Base-by-base conservation (phyloP, 2,888 invertebrate species). In the Scaptomyza caliginosa region DNA sequence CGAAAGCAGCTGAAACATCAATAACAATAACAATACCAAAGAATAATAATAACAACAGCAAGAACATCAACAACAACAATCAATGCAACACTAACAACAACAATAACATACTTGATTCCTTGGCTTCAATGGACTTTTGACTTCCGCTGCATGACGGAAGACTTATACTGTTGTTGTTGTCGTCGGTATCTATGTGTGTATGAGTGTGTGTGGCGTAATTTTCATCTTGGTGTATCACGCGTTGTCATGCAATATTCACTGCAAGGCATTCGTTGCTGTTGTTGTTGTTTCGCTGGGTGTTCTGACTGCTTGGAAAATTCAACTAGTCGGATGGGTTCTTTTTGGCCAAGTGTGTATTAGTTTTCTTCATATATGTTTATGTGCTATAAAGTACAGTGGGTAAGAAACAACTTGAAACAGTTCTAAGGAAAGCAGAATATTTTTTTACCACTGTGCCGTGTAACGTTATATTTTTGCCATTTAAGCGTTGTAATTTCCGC, bases 401-500 rank as follows among this genome's bases (percentile, higher is more conserved):
- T 6, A 6, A 26, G 0, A 4, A 13, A 16, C 28, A 10, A 4
- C 3, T 2, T 6, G 5, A 23, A 23, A 23, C 23, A 1, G n/a
- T 5, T 23, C 23, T 23, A 4, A 7, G 17, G 0, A 4, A n/a
- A 11, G 17, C n/a, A n/a, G n/a, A n/a, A n/a, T n/a, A n/a, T n/a
- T 5, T 7, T 36, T 24, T 16, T 8, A 4, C 28, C 69, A 73
- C 36, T 57, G 46, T 71, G 34, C 32, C 45, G 34, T 42, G 65
- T 64, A 67, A 74, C 56, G 86, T 88, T 88, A 84, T 88, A 86
- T 79, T 85, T 88, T 83, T 46, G 21, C 69, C 81, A 76, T 88
- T 89, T 80, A 88, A 88, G 80, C 78, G 78, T 66, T 88, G 88
- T 86, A 89, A 89, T 90, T 89, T 90, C 88, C 90, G 85, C 65